Base-by-base conservation (phyloP, 2,797 vertebrate species). In the Urosaurus nigricauda region DNA sequence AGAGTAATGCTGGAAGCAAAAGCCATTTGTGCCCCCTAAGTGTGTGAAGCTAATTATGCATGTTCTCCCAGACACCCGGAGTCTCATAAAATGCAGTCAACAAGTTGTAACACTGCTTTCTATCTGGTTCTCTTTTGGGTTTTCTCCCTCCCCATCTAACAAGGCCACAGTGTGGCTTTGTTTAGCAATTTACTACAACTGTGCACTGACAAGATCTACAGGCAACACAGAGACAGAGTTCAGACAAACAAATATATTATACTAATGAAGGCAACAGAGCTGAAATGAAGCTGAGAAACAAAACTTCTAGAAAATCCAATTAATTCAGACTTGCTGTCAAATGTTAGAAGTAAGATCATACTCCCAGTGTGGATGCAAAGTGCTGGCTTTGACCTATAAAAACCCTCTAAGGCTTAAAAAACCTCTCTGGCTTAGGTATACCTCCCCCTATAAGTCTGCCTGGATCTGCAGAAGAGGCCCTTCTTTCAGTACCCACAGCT, bases 1-100 rank as follows among this genome's bases (percentile, higher is more conserved):
- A 86, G 29, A 58, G 21, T 53, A 82, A 86, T 26, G 70, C 70
- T 53, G n/a, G 43, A 65, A n/a, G 40, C 35, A 53, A 89, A 79
- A 80, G 40, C 19, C 32, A 24, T 19, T 74, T 75, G 65, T 82
- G 17, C 56, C 79, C 58, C n/a, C 19, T 75, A 75, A 89, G 79
- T 80, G 79, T 77, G 71, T 63, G 35, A 75, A 82, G 68, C 84
- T 89, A 86, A 89, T 89, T 89, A 86, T 63, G 60, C 74, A 26
- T 60, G 19, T 75, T 82, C 21, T 81, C 88, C 8, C 56, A 82
- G 37, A 68, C 58, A 75, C 84, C 84, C 35, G 77, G n/a, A 11
- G 21, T 60, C 65, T 79, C 65, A 73, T 85, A 63, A 89, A 89
- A 85, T 24, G 58, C 58, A 43, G 56, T 32, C 70, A 53, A 75